Evolutionary conservation across 2,113 vertebrate species (phyloP).

Genomic region (Colaptes auratus): DNA sequence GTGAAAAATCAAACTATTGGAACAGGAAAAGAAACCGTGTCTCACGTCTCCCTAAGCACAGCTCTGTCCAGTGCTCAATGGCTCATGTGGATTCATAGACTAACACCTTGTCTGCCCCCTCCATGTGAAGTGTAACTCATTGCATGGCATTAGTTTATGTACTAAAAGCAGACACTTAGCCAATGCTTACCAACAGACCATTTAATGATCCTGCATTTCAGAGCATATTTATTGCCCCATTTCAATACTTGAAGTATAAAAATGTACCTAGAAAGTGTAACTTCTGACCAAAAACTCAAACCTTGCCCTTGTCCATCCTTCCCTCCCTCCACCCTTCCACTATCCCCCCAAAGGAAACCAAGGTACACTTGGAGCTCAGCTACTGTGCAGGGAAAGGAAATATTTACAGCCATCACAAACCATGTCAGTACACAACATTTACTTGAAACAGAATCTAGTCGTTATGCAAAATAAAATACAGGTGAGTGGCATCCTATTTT

Average conservation of each 20-base stretch:
- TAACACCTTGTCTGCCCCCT: background rate
- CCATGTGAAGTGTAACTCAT: background rate
- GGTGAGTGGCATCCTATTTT: conserved; percentile 27
- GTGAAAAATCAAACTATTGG: background rate
- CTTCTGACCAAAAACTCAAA: conserved; percentile 58
- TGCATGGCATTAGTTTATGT: background rate
- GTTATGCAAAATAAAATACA: conserved; percentile 37
- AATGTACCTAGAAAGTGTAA: conserved; percentile 69
- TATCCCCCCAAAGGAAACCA: conserved; percentile 37
- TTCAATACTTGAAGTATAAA: conserved; percentile 60
- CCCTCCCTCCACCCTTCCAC: conserved; percentile 17
- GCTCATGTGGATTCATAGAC: background rate
- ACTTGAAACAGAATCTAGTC: conserved; percentile 24
- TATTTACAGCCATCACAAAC: conserved; percentile 56
- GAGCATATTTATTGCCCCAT: conserved; percentile 64
- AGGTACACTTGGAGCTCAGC: conserved; percentile 39
- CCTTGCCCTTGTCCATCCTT: conserved; percentile 52
- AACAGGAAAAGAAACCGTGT: background rate
- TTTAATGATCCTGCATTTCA: conserved; percentile 63
- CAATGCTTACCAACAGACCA: conserved; percentile 37
- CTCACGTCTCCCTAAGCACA: background rate
- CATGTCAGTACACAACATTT: background rate
- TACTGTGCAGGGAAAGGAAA: conserved; percentile 9
- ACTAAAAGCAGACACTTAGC: conserved; percentile 21
- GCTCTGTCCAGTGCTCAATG: background rate